A percentile compares a stretch with the other conserved stretches of the same genome.
Conservation (phyloP, 2,113 vertebrate species). For the Cyanoderma ruficeps region DNA sequence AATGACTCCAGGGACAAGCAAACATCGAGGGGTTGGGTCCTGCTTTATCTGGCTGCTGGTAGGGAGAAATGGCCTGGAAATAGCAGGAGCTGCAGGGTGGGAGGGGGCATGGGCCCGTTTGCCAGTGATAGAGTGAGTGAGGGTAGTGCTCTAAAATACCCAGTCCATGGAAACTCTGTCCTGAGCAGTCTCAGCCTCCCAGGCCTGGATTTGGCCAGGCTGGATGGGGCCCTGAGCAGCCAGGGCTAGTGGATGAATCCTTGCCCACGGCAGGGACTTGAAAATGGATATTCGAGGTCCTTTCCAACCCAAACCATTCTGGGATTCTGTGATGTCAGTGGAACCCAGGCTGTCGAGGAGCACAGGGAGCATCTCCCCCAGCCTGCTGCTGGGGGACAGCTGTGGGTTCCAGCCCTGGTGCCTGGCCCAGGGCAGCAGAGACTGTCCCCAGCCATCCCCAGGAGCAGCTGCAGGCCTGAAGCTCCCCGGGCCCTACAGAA, state of each 20-base stretch:
- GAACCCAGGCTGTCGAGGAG: not conserved
- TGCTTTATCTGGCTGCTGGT: not conserved
- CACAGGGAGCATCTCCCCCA: not conserved
- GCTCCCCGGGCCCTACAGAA: not conserved
- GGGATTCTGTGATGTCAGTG: not conserved
- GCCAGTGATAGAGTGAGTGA: accelerated
- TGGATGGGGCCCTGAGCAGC: not conserved
- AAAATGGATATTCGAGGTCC: not conserved
- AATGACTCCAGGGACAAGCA: not conserved
- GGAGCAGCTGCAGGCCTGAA: accelerated
- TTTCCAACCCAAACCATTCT: not conserved
- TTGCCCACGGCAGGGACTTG: not conserved
- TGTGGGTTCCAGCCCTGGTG: not conserved
- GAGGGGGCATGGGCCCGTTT: accelerated
- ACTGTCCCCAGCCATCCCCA: not conserved
- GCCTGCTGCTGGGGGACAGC: not conserved
- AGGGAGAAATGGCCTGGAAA: not conserved
- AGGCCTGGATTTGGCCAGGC: not conserved
- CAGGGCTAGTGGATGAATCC: not conserved
- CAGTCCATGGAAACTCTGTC: not conserved
- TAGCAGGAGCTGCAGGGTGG: not conserved
- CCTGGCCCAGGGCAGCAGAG: not conserved
- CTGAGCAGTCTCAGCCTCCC: not conserved
- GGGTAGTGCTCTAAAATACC: not conserved
- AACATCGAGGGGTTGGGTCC: not conserved